Conservation (phyloP, 2,888 invertebrate genomes). For the Uloborus plumipes region DNA sequence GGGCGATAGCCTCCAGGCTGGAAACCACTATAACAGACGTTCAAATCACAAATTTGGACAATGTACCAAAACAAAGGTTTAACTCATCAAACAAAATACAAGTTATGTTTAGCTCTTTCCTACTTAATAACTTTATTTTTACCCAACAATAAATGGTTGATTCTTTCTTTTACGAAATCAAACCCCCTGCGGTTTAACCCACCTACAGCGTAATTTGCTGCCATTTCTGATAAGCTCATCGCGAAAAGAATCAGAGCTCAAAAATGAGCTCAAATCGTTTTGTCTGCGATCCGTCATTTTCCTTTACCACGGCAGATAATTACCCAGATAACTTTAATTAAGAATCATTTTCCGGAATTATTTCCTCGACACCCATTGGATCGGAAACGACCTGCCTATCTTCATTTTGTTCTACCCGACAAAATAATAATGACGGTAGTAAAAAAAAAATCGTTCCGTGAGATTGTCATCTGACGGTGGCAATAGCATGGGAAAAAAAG, state of each 20-base stretch:
- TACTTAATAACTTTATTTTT: too few relatives aligned
- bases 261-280: conserved; percentile 18
- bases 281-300: conserved; percentile 5
- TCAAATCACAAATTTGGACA: too few relatives aligned
- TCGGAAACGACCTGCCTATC: conserved; percentile 2
- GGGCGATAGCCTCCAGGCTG: too few relatives aligned
- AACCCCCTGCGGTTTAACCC: too few relatives aligned
- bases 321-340: not conserved
- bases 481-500: conserved; percentile 28
- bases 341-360: conserved; percentile 6
- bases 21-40: too few relatives aligned
- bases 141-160: too few relatives aligned
- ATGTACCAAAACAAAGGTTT: too few relatives aligned
- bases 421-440: too few relatives aligned
- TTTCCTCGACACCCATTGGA: not conserved
- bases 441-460: not conserved
- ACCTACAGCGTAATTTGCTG: too few relatives aligned
- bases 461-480: conserved; percentile 6
- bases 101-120: too few relatives aligned
- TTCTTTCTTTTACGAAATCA: too few relatives aligned
- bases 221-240: not conserved
- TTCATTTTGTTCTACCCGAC: conserved; percentile 2
- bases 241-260: conserved; percentile 27
- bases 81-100: too few relatives aligned
- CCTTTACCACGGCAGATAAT: not conserved